A percentile compares a stretch with the other conserved stretches of the same genome.
These are phyloP conservation scores for Nebria salina DNA, from an alignment of 2,888 invertebrate species.

Conservation along the genomic window DNA sequence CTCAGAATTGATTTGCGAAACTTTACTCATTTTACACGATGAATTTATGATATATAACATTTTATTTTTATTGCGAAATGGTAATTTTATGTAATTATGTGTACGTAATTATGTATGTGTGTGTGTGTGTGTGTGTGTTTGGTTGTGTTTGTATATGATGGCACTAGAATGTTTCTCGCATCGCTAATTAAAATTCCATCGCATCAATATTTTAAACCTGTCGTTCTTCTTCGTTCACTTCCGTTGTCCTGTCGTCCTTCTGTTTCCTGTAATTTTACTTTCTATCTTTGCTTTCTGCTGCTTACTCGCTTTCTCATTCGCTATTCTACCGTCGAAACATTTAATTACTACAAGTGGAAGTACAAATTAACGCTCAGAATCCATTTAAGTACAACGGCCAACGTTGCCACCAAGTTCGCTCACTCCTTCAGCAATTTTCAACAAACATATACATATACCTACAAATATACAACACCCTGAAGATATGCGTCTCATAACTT, in stretches of 20 bases:
- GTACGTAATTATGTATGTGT: not conserved
- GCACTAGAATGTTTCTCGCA: not conserved
- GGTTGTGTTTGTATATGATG: not conserved
- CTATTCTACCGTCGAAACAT: conserved; percentile 37
- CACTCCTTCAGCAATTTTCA: not conserved
- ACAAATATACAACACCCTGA: not conserved
- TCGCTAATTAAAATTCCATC: conserved; percentile 18
- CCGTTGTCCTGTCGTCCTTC: not conserved
- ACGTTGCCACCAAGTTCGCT: not conserved
- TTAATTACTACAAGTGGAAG: conserved; percentile 45
- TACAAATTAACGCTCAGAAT: conserved; percentile 45
- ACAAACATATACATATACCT: not conserved
- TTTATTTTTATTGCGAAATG: no score
- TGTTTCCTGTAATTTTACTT: conserved; percentile 14
- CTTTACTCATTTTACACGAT: not conserved
- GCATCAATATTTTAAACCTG: conserved; percentile 21
- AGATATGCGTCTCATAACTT: not conserved
- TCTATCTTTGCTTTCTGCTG: not conserved
- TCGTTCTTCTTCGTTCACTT: conserved; percentile 10
- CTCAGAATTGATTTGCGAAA: not conserved
- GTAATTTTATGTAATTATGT: not conserved
- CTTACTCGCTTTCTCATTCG: not conserved
- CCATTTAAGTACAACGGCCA: conserved; percentile 28
- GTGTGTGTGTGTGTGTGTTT: not conserved
- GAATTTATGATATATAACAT: no score